Evolutionary conservation across 1,140 invertebrate species (phyloP).

Genomic region (Lepidotrigona ventralis): DNA sequence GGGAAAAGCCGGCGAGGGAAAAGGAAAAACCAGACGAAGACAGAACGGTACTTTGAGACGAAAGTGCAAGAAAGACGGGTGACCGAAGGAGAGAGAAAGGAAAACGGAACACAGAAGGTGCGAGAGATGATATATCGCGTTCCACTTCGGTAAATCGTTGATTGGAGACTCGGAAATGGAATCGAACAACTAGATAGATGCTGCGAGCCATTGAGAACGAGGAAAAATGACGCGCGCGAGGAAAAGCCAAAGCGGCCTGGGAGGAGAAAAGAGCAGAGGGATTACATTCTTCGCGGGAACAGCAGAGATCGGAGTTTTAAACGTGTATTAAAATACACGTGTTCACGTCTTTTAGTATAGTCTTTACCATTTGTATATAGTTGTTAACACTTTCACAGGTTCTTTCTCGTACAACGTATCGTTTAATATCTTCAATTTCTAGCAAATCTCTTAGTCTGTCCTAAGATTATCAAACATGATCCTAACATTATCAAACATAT

Average conservation of each 20-base stretch:
- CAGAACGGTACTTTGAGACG: neutral
- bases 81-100: neutral
- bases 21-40: neutral
- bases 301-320: neutral
- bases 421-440: too few relatives aligned
- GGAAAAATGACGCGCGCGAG: neutral
- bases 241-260: neutral
- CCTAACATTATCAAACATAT: too few relatives aligned
- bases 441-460: too few relatives aligned
- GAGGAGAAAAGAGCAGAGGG: neutral
- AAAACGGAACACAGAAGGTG: neutral
- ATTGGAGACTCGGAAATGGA: conserved; percentile 43
- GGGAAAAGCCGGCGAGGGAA: too few relatives aligned
- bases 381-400: too few relatives aligned
- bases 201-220: neutral
- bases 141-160: conserved; percentile 33
- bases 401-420: too few relatives aligned
- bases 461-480: too few relatives aligned
- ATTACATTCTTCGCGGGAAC: neutral
- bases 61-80: neutral
- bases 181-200: conserved; percentile 24
- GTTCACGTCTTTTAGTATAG: too few relatives aligned
- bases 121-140: conserved; percentile 36
- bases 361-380: too few relatives aligned
- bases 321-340: too few relatives aligned